phyloP scores from a whole-genome alignment of 2,113 vertebrate genomes.

The Oxyruncus cristatus region DNA sequence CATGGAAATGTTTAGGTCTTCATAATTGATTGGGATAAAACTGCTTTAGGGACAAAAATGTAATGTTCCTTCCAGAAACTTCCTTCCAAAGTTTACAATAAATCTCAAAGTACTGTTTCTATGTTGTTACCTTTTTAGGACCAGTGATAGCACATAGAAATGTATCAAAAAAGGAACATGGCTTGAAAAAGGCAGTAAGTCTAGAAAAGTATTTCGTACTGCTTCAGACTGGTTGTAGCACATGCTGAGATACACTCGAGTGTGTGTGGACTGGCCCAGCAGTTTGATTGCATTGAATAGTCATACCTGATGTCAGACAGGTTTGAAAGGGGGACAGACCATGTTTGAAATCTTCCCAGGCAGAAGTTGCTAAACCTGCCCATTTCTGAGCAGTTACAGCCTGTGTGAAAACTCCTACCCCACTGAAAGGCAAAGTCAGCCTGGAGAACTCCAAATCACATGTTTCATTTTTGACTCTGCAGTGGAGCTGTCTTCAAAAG shows the following conservation, averaged over 20 bases:
- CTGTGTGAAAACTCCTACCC: neutral
- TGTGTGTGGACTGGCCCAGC: neutral
- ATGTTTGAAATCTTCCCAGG: neutral
- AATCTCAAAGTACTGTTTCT: neutral
- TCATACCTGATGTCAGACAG: neutral
- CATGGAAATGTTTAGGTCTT: neutral
- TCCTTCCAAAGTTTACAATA: neutral
- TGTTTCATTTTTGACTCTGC: neutral
- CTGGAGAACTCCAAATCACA: neutral
- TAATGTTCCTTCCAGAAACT: neutral
- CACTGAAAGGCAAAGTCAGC: neutral
- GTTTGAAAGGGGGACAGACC: neutral
- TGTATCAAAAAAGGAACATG: fast-evolving
- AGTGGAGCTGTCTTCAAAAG: neutral
- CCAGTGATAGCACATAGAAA: neutral
- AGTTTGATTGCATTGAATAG: neutral
- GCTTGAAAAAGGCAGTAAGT: neutral
- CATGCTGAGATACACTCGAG: fast-evolving
- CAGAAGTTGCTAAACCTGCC: neutral
- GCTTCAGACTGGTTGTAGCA: neutral
- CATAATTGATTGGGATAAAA: neutral
- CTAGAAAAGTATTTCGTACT: neutral
- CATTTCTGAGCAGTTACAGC: neutral
- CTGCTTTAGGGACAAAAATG: neutral
- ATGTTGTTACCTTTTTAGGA: neutral